Base-by-base conservation (phyloP, 2,888 invertebrate genomes). In the Megaustenia siamemsis region DNA sequence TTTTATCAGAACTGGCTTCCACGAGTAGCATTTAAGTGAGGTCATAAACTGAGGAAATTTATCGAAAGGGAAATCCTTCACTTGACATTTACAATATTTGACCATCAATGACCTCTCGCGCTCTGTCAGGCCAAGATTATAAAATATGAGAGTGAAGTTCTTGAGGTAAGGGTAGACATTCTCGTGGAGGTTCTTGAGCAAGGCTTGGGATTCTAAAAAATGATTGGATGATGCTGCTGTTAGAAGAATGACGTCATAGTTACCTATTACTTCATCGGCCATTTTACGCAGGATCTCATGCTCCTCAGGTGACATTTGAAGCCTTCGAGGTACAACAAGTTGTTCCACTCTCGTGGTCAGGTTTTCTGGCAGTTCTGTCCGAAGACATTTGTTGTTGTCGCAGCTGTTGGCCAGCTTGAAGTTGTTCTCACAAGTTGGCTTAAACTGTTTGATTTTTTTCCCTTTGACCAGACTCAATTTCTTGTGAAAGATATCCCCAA, bases 161-260 rank as follows among this genome's bases (percentile, higher is more conserved):
- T 80, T 80, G 24, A 84, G 43, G 12, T 40, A 40, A n/a, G 86
- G 86, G 63, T 69, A 85, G 2, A 86, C 81, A 12, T 66, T 28
- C 18, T 69, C 43, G 45, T 85, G 81, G 10, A 86, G 56, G 35
- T 77, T 80, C 28, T 76, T 75, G 5, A 86, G n/a, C 28, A 86
- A 6, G 10, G 83, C 86, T 32, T 83, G 86, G 0, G 73, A 76
- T 63, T 86, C 86, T 3, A 75, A 53, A 32, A 69, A 86, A 66
- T 86, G 86, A 40, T 86, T 86, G 38, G 84, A 77, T 2, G 86
- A 86, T 32, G 82, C 84, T 4, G 84, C 84, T 18, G 84, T 82
- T 49, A 86, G 45, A 40, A 86, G 76, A 24, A 85, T 79, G n/a
- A 86, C 21, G 28, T 86, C 86, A 63, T 56, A 79, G 24, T 8